Percentiles rank a stretch among this genome's conserved stretches.
phyloP scores from a whole-genome alignment of 2,797 vertebrate species.

The Holocentrus rufus region DNA sequence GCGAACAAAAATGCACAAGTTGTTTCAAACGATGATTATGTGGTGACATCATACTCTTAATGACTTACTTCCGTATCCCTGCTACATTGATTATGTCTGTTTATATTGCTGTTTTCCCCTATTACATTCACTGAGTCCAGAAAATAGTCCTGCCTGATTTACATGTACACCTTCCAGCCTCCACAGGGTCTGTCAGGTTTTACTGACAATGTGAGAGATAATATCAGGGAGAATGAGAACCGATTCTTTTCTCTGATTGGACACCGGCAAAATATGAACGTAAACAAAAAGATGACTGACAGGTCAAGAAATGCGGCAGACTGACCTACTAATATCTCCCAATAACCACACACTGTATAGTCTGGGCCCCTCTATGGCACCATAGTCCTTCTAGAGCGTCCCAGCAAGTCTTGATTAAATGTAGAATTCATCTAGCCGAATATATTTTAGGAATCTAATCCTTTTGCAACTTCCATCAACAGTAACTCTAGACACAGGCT shows the following conservation, averaged over 20 bases:
- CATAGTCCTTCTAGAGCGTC: neutral
- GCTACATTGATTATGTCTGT: constrained; percentile 47
- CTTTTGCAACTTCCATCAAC: too few relatives aligned
- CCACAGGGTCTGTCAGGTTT: constrained; percentile 13
- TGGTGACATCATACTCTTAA: neutral
- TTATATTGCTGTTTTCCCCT: constrained; percentile 44
- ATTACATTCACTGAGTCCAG: neutral
- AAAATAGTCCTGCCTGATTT: neutral
- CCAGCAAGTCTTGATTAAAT: too few relatives aligned
- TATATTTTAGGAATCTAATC: too few relatives aligned
- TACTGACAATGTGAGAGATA: neutral
- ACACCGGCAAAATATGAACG: constrained; percentile 7
- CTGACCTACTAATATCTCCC: too few relatives aligned
- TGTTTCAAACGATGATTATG: neutral
- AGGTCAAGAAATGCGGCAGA: too few relatives aligned
- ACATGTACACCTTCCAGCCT: neutral
- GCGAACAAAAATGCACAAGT: too few relatives aligned
- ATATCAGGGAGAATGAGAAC: neutral
- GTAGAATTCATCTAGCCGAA: too few relatives aligned
- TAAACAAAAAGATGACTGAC: neutral
- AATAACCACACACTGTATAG: neutral
- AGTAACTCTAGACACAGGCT: neutral
- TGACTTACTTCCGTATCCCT: constrained; percentile 5
- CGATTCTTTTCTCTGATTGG: neutral
- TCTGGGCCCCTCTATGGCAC: neutral